These are phyloP conservation scores for Neolamprologus tretocephalus DNA, from an alignment of 2,113 vertebrate genomes.

Conservation along the genomic window DNA sequence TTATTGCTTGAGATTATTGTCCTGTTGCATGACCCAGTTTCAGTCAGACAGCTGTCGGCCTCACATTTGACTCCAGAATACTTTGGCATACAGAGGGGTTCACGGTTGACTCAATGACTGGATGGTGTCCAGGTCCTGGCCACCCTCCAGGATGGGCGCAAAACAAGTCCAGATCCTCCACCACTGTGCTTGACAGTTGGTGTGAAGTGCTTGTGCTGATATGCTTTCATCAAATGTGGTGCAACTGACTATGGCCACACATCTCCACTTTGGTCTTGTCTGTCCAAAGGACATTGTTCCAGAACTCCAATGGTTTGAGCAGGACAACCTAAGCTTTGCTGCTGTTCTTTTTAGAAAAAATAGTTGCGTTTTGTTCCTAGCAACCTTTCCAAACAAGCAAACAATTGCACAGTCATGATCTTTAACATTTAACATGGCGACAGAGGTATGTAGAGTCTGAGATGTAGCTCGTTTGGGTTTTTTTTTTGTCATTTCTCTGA, in stretches of 20 bases:
- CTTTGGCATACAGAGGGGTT: not conserved
- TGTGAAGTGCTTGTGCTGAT: not conserved
- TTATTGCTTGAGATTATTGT: not conserved
- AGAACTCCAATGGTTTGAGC: not conserved
- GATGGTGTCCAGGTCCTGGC: not conserved
- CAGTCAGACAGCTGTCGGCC: not conserved
- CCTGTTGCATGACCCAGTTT: not conserved
- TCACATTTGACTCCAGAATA: not conserved
- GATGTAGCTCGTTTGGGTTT: not conserved
- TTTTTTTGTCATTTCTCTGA: not conserved
- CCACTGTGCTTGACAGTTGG: not conserved
- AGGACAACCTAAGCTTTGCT: not conserved
- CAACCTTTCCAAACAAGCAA: not conserved
- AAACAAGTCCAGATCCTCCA: not conserved
- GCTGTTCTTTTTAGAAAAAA: not conserved
- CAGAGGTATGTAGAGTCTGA: not conserved
- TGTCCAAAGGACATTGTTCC: not conserved
- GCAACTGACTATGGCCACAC: not conserved
- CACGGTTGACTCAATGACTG: not conserved
- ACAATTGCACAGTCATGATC: not conserved
- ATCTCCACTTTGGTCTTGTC: not conserved
- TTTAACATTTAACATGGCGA: not conserved
- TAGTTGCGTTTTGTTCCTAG: not conserved
- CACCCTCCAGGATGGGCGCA: not conserved
- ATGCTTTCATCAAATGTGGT: not conserved